Evolutionary conservation across 2,113 vertebrate species (phyloP), one percentile per base, ranked within the genome.

Genomic region (Cephalopholis sonnerati): DNA sequence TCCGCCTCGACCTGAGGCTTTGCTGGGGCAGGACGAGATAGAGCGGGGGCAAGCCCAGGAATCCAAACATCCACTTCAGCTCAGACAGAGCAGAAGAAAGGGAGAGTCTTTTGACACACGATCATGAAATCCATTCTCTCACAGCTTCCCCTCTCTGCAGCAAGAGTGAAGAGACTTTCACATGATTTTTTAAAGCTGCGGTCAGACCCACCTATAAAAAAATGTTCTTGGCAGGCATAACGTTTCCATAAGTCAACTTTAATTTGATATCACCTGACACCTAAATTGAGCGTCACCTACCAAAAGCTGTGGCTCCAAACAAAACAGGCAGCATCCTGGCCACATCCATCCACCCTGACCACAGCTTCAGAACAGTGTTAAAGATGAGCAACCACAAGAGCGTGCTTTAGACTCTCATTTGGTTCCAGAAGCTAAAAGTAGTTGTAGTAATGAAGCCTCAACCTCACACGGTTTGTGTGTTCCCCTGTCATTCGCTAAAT

Each of bases 241-340:
- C 13, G 50, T 87, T 67, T 83, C 82, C 83, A 90, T 91, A 89
- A 91, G 69, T 93, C 91, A 89, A 70, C 39, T 79, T 88, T 92
- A 90, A 93, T 92, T 89, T 75, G 77, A 84, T 83, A 76, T 89
- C 91, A 91, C 85, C 88, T 81, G 91, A 93, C 93, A 93, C 83
- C 75, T 86, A 82, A 93, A 93, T 93, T 93, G 89, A 81, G 76
- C 4, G 71, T 85, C 74, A 88, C 81, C 90, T 82, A 91, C 81
- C 77, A 84, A 82, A 87, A 80, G 50, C 32, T 39, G 66, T 48
- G 22, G 6, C 66, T 74, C 66, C 65, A 91, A 92, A 83, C 75
- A 86, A 91, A 92, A 91, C 82, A 89, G 76, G 76, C 85, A 82
- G 72, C 41, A 1, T 67, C 51, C 50, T 20, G 72, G 84, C 86